Percentiles rank a stretch among this genome's conserved stretches.
Evolutionary conservation across 2,888 invertebrate genomes (phyloP).

Genomic region (Labia minor): DNA sequence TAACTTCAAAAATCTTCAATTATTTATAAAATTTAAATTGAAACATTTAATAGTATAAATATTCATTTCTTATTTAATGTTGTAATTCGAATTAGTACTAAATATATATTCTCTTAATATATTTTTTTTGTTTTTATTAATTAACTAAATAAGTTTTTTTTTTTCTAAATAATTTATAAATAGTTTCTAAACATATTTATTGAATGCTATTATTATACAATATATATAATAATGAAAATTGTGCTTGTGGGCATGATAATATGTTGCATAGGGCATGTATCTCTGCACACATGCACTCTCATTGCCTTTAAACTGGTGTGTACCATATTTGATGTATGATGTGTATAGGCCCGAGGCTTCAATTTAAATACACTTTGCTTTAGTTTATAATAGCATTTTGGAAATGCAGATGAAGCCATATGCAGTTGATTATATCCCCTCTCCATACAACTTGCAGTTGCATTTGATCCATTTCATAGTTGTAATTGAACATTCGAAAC

Average conservation of each 20-base stretch:
- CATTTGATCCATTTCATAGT: background rate
- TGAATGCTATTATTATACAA: too few species aligned
- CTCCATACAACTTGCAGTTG: background rate
- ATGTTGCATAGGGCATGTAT: background rate
- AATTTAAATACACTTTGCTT: conserved; percentile 8
- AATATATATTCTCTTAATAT: too few species aligned
- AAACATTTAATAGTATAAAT: too few species aligned
- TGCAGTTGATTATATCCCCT: background rate
- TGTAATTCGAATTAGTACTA: too few species aligned
- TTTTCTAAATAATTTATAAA: too few species aligned
- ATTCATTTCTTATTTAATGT: too few species aligned
- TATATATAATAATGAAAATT: background rate
- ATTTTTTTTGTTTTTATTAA: too few species aligned
- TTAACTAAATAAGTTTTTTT: too few species aligned
- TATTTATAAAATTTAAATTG: too few species aligned
- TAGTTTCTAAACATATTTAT: too few species aligned
- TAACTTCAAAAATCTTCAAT: too few species aligned
- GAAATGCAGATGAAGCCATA: conserved; percentile 13
- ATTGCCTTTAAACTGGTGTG: conserved; percentile 7
- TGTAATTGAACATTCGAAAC: background rate
- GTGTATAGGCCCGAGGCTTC: background rate
- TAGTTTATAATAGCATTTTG: conserved; percentile 13
- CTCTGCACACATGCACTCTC: background rate
- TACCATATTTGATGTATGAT: background rate
- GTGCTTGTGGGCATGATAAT: background rate